Percentiles rank a stretch among this genome's conserved stretches.
phyloP scores from a whole-genome alignment of 2,888 invertebrate species.

The Mechanitis mazaeus region DNA sequence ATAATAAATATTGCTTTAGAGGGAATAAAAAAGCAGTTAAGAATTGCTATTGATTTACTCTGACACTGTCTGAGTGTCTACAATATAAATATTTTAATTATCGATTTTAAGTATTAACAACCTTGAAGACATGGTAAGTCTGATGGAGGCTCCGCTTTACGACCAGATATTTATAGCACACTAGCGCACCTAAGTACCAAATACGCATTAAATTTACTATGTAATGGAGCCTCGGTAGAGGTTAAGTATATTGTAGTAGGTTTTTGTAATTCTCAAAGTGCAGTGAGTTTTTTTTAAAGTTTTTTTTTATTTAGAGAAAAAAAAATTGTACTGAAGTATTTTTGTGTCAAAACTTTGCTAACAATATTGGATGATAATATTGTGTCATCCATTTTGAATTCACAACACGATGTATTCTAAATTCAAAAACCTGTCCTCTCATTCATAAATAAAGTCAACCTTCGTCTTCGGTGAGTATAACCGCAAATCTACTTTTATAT shows the following conservation, averaged over 20 bases:
- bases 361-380: neutral
- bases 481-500: slow-evolving; percentile 28
- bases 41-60: too few relatives aligned
- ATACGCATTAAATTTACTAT: slow-evolving; percentile 5
- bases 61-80: too few relatives aligned
- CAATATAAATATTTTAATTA: too few relatives aligned
- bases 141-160: slow-evolving; percentile 51
- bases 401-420: neutral
- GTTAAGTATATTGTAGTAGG: neutral
- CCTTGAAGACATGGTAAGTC: slow-evolving; percentile 23
- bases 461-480: slow-evolving; percentile 11
- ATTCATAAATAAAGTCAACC: slow-evolving; percentile 15
- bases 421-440: slow-evolving; percentile 1
- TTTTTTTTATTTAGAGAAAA: too few relatives aligned
- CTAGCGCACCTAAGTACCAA: slow-evolving; percentile 3
- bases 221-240: neutral
- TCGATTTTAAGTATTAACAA: neutral
- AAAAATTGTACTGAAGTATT: too few relatives aligned
- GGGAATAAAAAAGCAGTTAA: too few relatives aligned
- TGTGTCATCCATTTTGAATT: neutral
- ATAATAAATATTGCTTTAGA: too few relatives aligned
- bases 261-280: too few relatives aligned
- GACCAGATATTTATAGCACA: slow-evolving; percentile 28
- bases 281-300: too few relatives aligned
- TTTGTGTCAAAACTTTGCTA: too few relatives aligned